Conservation (phyloP, 1,140 invertebrate species). For the Cydia fagiglandana region DNA sequence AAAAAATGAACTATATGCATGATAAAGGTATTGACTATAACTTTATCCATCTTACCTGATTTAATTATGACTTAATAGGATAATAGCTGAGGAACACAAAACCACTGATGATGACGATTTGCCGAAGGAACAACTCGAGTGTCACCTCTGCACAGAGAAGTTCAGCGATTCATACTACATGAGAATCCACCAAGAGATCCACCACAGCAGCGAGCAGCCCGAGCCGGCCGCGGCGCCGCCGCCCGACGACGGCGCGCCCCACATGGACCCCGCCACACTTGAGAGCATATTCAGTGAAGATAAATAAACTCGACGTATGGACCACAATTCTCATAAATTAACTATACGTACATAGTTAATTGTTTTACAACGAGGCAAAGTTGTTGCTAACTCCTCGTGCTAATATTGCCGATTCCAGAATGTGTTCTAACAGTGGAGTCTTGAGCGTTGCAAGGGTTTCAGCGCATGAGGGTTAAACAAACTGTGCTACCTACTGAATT, state of each 20-base stretch:
- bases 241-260: not conserved
- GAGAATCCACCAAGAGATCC: conserved; percentile 40
- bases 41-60: too few species aligned
- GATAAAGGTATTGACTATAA: too few species aligned
- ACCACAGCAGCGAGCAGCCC: conserved; percentile 29
- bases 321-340: too few species aligned
- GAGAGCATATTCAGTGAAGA: conserved; percentile 28
- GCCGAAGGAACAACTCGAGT: conserved; percentile 30
- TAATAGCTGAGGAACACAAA: conserved; percentile 10
- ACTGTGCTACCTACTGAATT: too few species aligned
- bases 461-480: too few species aligned
- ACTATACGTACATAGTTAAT: too few species aligned
- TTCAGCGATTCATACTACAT: conserved; percentile 38
- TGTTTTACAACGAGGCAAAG: too few species aligned
- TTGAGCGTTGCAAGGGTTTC: too few species aligned
- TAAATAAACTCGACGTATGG: not conserved
- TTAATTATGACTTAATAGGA: not conserved
- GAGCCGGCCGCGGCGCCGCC: not conserved
- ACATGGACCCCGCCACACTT: conserved; percentile 20
- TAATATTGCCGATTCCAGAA: too few species aligned
- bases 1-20: too few species aligned
- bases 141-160: conserved; percentile 35
- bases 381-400: too few species aligned
- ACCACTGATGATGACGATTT: conserved; percentile 6
- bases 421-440: too few species aligned